Evolutionary conservation across 2,888 invertebrate species (phyloP).

Genomic region (Zaprionus bogoriensis): DNA sequence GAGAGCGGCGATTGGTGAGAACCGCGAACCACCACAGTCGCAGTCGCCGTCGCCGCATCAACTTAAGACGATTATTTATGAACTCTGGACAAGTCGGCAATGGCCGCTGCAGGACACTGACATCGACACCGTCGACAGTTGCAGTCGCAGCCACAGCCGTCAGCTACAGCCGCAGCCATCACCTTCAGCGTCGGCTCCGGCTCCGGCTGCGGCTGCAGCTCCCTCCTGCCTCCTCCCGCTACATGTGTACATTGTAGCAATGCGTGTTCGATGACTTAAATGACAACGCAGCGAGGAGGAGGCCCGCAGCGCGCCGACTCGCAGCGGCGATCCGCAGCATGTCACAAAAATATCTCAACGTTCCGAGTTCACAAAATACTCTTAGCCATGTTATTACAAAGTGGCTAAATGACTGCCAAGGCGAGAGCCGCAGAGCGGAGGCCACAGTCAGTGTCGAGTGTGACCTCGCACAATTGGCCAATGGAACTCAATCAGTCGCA

Average conservation of each 20-base stretch:
- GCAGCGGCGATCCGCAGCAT: not conserved
- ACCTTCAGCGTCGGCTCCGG: no score
- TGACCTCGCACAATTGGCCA: slow-evolving; percentile 10
- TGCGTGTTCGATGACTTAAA: slow-evolving; percentile 81
- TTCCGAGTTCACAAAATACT: slow-evolving; percentile 66
- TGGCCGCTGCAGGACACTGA: slow-evolving; percentile 74
- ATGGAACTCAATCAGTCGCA: slow-evolving; percentile 41
- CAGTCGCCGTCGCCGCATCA: slow-evolving; percentile 54
- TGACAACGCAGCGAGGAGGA: slow-evolving; percentile 57
- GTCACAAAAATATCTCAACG: slow-evolving; percentile 6
- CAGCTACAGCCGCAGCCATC: not conserved
- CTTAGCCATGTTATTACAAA: slow-evolving; percentile 75
- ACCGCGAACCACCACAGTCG: slow-evolving; percentile 54
- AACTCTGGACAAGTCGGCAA: slow-evolving; percentile 56
- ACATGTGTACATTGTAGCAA: slow-evolving; percentile 78
- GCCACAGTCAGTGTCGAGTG: no score
- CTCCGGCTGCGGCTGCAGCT: not conserved
- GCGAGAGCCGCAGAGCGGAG: no score
- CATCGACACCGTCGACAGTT: slow-evolving; percentile 55
- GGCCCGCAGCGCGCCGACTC: no score
- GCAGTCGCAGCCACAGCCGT: not conserved
- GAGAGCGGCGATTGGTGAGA: slow-evolving; percentile 36
- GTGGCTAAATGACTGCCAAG: slow-evolving; percentile 62
- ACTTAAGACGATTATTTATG: slow-evolving; percentile 80
- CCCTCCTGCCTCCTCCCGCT: not conserved